Evolutionary conservation across 2,888 invertebrate species (phyloP).

Genomic region (Alcis repandata): DNA sequence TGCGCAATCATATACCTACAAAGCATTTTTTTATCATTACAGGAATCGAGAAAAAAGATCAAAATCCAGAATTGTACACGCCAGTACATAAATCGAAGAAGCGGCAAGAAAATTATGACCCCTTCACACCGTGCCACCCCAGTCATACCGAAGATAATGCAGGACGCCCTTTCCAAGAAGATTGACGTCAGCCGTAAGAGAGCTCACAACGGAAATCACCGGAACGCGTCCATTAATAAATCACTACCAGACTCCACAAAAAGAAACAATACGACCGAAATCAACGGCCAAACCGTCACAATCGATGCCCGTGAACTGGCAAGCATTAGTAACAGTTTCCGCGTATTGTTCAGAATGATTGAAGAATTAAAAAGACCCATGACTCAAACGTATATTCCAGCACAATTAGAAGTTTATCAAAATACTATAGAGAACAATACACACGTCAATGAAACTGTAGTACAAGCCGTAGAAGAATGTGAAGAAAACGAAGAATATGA

Average conservation of each 20-base stretch:
- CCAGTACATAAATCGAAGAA: slow-evolving; percentile 60
- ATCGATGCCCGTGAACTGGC: slow-evolving; percentile 56
- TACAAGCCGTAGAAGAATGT: slow-evolving; percentile 30
- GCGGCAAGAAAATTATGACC: slow-evolving; percentile 57
- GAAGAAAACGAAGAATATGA: slow-evolving; percentile 36
- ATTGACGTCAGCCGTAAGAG: slow-evolving; percentile 54
- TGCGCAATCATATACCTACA: background rate
- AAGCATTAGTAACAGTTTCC: slow-evolving; percentile 61
- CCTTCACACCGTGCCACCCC: slow-evolving; percentile 66
- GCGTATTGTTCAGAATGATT: slow-evolving; percentile 59
- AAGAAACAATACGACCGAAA: slow-evolving; percentile 49
- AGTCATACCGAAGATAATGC: slow-evolving; percentile 60
- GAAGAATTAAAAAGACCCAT: slow-evolving; percentile 56
- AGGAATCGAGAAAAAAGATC: slow-evolving; percentile 57
- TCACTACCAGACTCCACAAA: slow-evolving; percentile 64
- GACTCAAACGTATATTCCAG: background rate
- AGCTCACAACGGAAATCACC: slow-evolving; percentile 45
- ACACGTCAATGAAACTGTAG: slow-evolving; percentile 14
- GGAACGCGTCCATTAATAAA: slow-evolving; percentile 52
- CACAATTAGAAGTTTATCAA: background rate
- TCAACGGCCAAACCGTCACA: slow-evolving; percentile 44
- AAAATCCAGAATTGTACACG: slow-evolving; percentile 58
- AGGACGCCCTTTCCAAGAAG: slow-evolving; percentile 48
- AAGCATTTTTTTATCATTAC: slow-evolving; percentile 10
- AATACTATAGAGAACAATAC: slow-evolving; percentile 2